Evolutionary conservation across 2,797 vertebrate genomes (phyloP), one percentile per base, ranked within the genome.

Genomic region (Loriculus beryllinus): DNA sequence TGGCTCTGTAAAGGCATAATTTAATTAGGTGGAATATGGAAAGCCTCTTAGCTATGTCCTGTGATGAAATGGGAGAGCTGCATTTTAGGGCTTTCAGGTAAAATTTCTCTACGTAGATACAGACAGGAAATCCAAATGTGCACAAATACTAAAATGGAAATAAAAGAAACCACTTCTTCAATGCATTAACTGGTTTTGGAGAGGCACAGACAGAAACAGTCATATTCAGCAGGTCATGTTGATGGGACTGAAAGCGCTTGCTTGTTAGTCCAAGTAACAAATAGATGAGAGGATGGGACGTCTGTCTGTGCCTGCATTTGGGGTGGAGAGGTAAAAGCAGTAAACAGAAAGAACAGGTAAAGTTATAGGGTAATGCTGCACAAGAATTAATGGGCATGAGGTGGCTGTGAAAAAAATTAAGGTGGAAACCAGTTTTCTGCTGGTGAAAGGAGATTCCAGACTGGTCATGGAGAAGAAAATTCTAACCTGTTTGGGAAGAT

Each of bases 401-500:
- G 52, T 15, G 43, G 23, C 29, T 18, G 48, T 16, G 82, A n/a
- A 52, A 69, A 57, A 48, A 43, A 2, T 4, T 2, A 5, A 18
- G 31, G 48, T 31, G 35, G 72, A 59, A 82, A 69, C 22, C 3
- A 33, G 59, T 17, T 59, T 71, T 35, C 74, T 68, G 0, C 4
- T 7, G 35, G 29, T 31, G 42, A 47, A 39, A 57, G 0, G 5
- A 60, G 25, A 69, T 12, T 64, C 25, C 67, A 48, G 70, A 21
- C 25, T 0, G 79, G 68, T 12, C 33, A 51, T 0, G 7, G 80
- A 82, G 40, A 74, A 65, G 14, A 51, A 33, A 51, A 25, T 5
- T 13, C 42, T 14, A 17, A 48, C 3, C 6, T 1, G 1, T 21
- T 14, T 20, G 64, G 63, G 9, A 29, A 0, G 2, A 48, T 0